A percentile compares a stretch with the other conserved stretches of the same genome.
These are phyloP conservation scores for Yponomeuta malinellus DNA, from an alignment of 2,888 invertebrate species.

Conservation along the genomic window DNA sequence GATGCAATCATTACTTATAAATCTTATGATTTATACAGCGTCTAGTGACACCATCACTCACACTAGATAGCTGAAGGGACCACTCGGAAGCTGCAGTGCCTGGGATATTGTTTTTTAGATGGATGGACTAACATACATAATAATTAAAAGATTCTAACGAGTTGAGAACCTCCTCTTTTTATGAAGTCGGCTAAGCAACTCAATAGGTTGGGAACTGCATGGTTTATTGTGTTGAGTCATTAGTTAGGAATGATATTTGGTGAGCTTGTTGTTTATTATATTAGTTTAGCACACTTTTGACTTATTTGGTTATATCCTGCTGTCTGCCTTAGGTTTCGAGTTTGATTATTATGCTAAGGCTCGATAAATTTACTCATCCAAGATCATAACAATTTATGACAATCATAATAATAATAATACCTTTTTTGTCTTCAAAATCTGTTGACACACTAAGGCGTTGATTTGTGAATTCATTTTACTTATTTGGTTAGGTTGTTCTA, in stretches of 20 bases:
- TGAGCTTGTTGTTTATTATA: not conserved
- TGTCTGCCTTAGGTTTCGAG: not conserved
- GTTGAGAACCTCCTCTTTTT: no score
- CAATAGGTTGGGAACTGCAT: not conserved
- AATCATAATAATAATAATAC: not conserved
- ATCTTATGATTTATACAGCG: no score
- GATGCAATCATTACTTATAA: no score
- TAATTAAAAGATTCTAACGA: no score
- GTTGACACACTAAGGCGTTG: not conserved
- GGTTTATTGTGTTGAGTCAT: not conserved
- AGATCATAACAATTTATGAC: not conserved
- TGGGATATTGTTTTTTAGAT: no score
- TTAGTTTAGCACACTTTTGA: not conserved
- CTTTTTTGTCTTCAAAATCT: not conserved
- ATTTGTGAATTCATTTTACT: constrained; percentile 1
- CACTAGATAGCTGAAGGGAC: no score
- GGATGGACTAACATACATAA: no score
- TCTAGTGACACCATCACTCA: no score
- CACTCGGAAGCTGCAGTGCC: no score
- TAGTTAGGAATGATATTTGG: not conserved
- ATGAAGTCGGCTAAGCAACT: not conserved
- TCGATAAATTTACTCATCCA: not conserved
- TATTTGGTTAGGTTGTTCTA: not conserved
- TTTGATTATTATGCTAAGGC: not conserved
- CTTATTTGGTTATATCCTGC: constrained; percentile 4